Base-by-base conservation (phyloP, 1,140 invertebrate genomes). In the Cyclina sinensis region DNA sequence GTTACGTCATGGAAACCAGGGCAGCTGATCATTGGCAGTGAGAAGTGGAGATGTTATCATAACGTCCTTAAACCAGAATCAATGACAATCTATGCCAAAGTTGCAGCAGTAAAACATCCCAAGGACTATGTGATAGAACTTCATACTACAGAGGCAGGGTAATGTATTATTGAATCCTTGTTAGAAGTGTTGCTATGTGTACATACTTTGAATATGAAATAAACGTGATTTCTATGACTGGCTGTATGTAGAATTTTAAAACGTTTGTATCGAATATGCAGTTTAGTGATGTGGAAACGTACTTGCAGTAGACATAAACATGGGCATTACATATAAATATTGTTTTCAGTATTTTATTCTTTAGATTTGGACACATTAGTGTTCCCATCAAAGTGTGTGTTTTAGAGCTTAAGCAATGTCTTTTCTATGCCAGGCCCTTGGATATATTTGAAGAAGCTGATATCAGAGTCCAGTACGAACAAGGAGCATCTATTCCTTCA, bases 381-480 rank as follows among this genome's bases (percentile, higher is more conserved):
- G n/a, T n/a, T n/a, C n/a, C n/a, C n/a, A n/a, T n/a, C n/a, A n/a
- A n/a, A n/a, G n/a, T n/a, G n/a, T n/a, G n/a, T n/a, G n/a, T n/a
- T n/a, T n/a, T n/a, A n/a, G n/a, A n/a, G n/a, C n/a, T n/a, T n/a
- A n/a, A n/a, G n/a, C n/a, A n/a, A n/a, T n/a, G n/a, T n/a, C n/a
- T n/a, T n/a, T 46, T 46, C 21, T 54, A 18, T 54, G 54, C 9
- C 48, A 85, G 83, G 9, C 83, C 83, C 24, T 37, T 85, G 18
- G 83, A 85, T 9, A 54, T 85, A 46, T 85, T 85, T 30, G 70
- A 85, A 5, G 24, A 70, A 54, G 83, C 83, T 27, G 68, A 51
- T 4, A 85, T 85, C 43, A 21, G 51, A 32, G 83, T 85, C 3
- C 68, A 85, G 18, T 76, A 74, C 43, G 48, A 51, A 18, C 83